A percentile compares a stretch with the other conserved stretches of the same genome.
Evolutionary conservation across 2,113 vertebrate genomes (phyloP).

Genomic region (Gymnorhina tibicen): DNA sequence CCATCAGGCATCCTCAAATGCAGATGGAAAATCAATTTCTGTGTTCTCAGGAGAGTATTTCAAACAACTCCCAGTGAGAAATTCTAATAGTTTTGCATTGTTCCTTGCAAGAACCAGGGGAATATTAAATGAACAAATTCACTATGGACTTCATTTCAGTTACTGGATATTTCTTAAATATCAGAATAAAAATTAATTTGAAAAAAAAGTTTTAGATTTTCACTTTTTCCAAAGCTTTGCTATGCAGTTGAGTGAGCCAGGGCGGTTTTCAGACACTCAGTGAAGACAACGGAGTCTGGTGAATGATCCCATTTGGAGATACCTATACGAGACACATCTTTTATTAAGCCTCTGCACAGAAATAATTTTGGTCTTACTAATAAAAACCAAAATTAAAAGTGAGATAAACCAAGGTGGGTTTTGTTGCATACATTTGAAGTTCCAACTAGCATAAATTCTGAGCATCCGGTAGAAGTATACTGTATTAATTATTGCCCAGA

Average conservation of each 20-base stretch:
- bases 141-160: background rate
- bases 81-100: background rate
- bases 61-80: background rate
- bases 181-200: background rate
- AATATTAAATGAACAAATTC: conserved; percentile 23
- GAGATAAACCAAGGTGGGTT: background rate
- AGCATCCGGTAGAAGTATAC: background rate
- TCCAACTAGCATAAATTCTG: background rate
- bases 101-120: background rate
- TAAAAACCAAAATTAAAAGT: background rate
- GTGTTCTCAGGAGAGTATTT: conserved; percentile 26
- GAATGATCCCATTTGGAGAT: background rate
- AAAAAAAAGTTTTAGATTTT: background rate
- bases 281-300: background rate
- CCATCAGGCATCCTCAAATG: conserved; percentile 5
- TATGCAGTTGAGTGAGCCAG: background rate
- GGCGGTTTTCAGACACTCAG: background rate
- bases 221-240: background rate
- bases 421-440: background rate
- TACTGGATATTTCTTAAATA: background rate
- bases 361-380: background rate
- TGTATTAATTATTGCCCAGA: background rate
- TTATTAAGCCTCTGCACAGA: background rate
- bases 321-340: background rate
- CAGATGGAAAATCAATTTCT: conserved; percentile 52